Conservation (phyloP, 2,888 invertebrate genomes). For the Orthonychiurus folsomi region DNA sequence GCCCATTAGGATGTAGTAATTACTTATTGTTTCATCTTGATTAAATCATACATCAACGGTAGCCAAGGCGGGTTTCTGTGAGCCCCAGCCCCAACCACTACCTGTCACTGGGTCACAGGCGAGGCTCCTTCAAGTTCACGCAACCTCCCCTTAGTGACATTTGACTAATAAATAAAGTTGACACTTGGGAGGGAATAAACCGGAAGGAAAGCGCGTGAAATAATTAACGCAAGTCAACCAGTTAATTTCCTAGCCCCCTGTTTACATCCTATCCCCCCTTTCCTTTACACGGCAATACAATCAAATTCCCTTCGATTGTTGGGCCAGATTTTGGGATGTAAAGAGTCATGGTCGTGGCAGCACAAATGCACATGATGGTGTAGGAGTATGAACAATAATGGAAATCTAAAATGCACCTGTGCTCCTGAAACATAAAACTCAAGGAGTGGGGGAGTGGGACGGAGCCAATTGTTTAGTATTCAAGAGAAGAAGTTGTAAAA, state of each 20-base stretch:
- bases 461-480: background rate
- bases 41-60: background rate
- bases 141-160: background rate
- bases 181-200: background rate
- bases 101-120: no score
- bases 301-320: no score
- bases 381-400: background rate
- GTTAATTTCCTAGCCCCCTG: no score
- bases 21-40: background rate
- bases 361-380: background rate
- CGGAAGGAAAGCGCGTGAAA: background rate
- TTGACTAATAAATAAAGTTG: background rate
- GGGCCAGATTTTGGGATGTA: no score
- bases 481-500: background rate
- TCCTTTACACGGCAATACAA: no score
- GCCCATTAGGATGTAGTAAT: no score
- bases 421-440: background rate
- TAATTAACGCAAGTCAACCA: background rate
- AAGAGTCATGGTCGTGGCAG: background rate
- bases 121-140: background rate
- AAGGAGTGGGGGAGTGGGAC: background rate
- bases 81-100: background rate
- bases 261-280: no score
- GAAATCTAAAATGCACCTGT: background rate
- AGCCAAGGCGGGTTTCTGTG: background rate